phyloP scores from a whole-genome alignment of 2,797 vertebrate species.

The Pipistrellus pygmaeus region DNA sequence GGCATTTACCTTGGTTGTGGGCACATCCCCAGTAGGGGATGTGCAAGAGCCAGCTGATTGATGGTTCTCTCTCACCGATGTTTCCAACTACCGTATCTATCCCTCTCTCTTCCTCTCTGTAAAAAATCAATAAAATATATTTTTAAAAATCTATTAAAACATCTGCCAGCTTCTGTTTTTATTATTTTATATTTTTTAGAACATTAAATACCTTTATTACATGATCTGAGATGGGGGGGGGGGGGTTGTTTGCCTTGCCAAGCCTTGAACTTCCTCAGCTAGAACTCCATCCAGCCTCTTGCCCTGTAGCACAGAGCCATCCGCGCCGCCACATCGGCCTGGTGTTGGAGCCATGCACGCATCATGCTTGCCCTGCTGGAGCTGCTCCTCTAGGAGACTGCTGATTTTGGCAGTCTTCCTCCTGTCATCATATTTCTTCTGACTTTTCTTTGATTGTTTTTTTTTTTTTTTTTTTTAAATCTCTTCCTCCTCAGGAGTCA shows the following conservation, averaged over 20 bases:
- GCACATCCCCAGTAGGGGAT: no score
- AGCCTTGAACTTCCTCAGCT: neutral
- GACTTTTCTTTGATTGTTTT: neutral
- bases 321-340: neutral
- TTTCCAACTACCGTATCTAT: no score
- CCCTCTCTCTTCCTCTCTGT: no score
- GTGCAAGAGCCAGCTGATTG: no score
- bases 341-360: neutral
- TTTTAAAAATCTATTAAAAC: slow-evolving; percentile 14
- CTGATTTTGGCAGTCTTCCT: neutral
- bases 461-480: neutral
- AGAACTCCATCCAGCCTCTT: neutral
- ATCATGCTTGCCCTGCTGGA: neutral
- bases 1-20: no score
- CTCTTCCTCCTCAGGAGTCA: neutral
- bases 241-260: neutral
- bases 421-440: neutral
- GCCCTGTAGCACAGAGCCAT: neutral
- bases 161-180: neutral
- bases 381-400: neutral
- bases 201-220: neutral
- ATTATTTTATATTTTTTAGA: neutral
- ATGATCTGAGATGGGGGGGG: neutral
- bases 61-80: no score
- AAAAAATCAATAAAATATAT: no score